These are phyloP conservation scores for Heterotilapia buettikoferi DNA, from an alignment of 2,113 vertebrate genomes.

Conservation along the genomic window DNA sequence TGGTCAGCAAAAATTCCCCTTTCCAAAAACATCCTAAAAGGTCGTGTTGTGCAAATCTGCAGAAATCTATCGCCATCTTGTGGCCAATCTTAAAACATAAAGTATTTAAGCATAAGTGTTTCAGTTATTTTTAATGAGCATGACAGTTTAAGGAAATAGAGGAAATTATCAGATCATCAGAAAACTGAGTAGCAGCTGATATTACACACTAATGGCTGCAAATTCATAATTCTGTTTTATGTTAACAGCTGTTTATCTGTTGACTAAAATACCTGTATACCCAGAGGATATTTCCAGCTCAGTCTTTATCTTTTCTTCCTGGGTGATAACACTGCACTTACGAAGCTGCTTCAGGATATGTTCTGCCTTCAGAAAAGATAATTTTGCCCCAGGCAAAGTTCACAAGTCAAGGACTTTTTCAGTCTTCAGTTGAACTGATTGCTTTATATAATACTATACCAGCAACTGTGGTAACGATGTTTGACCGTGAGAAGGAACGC, in stretches of 20 bases:
- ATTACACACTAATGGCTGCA: neutral
- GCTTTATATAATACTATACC: neutral
- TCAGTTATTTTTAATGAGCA: neutral
- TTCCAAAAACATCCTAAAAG: neutral
- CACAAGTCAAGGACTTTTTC: slow-evolving; percentile 41
- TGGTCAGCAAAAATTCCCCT: neutral
- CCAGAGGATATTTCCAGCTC: slow-evolving; percentile 46
- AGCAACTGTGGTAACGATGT: slow-evolving; percentile 44
- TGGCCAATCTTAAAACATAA: neutral
- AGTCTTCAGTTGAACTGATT: neutral
- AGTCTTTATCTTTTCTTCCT: slow-evolving; percentile 39
- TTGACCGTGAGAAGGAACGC: slow-evolving; percentile 55
- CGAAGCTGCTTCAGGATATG: slow-evolving; percentile 39
- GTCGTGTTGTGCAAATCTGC: neutral
- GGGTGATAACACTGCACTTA: neutral
- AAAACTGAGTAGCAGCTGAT: neutral
- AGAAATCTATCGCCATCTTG: slow-evolving; percentile 36
- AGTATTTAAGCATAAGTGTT: rapidly evolving
- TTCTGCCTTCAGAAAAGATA: slow-evolving; percentile 40
- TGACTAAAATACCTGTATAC: slow-evolving; percentile 47
- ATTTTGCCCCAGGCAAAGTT: slow-evolving; percentile 50
- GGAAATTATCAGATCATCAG: neutral
- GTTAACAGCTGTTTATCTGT: neutral
- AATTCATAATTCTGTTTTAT: neutral
- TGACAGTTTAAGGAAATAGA: slow-evolving; percentile 20